phyloP scores from a whole-genome alignment of 1,140 invertebrate genomes.

The Zaprionus taronus region DNA sequence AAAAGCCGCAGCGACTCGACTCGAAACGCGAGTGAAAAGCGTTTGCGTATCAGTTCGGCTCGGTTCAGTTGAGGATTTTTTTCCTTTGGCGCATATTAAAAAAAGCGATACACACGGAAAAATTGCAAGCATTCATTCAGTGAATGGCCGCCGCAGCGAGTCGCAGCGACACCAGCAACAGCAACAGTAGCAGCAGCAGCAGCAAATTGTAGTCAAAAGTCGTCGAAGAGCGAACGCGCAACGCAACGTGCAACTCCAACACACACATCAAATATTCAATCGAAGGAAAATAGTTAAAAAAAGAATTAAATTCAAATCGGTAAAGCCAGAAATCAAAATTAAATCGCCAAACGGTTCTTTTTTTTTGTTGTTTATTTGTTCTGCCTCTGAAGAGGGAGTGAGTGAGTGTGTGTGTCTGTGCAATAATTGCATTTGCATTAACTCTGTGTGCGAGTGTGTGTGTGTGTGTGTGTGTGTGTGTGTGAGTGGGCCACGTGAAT shows the following conservation, averaged over 20 bases:
- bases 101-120: conserved; percentile 82
- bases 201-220: conserved; percentile 47
- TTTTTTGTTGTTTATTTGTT: conserved; percentile 19
- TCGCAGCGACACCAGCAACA: conserved; percentile 23
- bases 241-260: conserved; percentile 7
- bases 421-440: conserved; percentile 43
- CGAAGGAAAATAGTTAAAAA: neutral
- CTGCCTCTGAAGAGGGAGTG: neutral
- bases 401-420: conserved; percentile 14
- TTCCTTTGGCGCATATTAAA: conserved; percentile 35
- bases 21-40: conserved; percentile 52
- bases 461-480: conserved; percentile 20
- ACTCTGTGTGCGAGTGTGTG: neutral
- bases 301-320: conserved; percentile 19
- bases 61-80: conserved; percentile 22
- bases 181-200: neutral
- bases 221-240: conserved; percentile 25
- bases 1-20: conserved; percentile 41
- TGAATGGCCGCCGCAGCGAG: conserved; percentile 68
- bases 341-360: conserved; percentile 14
- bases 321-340: conserved; percentile 23
- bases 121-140: conserved; percentile 76
- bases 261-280: conserved; percentile 4
- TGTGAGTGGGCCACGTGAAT: conserved; percentile 71
- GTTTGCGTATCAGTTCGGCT: conserved; percentile 32